Conservation (phyloP, 1,140 invertebrate genomes). For the Oryctes rhinoceros region DNA sequence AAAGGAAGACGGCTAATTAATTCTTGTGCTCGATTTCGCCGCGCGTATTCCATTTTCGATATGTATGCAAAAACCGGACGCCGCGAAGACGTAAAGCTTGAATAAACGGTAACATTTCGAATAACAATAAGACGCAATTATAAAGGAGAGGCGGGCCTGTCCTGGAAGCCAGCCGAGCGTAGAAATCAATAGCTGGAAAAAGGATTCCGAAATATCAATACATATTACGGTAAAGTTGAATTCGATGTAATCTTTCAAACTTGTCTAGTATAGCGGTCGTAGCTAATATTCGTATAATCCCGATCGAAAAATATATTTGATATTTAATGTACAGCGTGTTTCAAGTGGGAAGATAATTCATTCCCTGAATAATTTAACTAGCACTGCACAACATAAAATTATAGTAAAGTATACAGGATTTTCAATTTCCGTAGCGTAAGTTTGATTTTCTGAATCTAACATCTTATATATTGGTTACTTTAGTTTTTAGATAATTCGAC, state of each 20-base stretch:
- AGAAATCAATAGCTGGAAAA: not conserved
- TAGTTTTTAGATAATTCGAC: no score
- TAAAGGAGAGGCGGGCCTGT: not conserved
- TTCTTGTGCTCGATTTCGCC: slow-evolving; percentile 28
- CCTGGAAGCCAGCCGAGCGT: not conserved
- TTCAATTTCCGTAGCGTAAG: no score
- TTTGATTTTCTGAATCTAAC: no score
- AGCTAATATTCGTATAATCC: not conserved
- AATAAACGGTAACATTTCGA: slow-evolving; percentile 24
- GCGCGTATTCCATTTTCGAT: slow-evolving; percentile 13
- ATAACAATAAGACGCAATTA: slow-evolving; percentile 29
- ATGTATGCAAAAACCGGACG: slow-evolving; percentile 13
- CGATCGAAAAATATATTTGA: no score
- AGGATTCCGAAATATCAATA: slow-evolving; percentile 1
- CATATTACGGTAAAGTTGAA: not conserved
- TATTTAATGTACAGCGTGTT: no score
- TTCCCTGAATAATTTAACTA: no score
- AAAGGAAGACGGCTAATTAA: not conserved
- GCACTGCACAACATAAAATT: no score
- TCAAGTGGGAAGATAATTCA: no score
- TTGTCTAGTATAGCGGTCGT: not conserved
- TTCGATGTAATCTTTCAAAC: not conserved
- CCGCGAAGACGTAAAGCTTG: not conserved
- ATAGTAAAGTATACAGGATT: no score
- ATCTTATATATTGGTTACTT: no score